Evolutionary conservation across 2,888 invertebrate genomes (phyloP).

Genomic region (Scaptomyza cyrtandrae): DNA sequence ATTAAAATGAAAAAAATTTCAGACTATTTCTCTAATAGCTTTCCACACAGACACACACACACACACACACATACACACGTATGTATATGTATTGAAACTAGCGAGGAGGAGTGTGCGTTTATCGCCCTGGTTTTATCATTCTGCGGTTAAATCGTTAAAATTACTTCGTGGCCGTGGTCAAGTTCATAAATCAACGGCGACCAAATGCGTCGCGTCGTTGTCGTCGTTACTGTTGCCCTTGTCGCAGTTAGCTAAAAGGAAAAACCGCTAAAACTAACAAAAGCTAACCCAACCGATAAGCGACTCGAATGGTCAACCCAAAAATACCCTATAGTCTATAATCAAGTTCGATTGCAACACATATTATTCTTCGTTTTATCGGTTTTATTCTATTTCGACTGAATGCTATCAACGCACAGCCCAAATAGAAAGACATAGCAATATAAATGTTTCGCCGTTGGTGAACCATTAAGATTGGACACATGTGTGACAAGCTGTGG

Average conservation of each 20-base stretch:
- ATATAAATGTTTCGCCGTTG: too few species aligned
- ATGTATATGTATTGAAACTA: not conserved
- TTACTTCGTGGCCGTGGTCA: conserved; percentile 76
- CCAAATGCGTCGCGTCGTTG: conserved; percentile 40
- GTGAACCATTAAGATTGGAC: not conserved
- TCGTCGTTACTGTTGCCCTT: conserved; percentile 16
- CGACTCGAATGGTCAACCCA: not conserved
- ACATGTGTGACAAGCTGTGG: not conserved
- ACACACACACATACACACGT: conserved; percentile 22
- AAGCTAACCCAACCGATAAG: conserved; percentile 35
- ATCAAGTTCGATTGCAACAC: not conserved
- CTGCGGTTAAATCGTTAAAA: conserved; percentile 79
- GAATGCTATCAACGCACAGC: not conserved
- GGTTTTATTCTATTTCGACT: not conserved
- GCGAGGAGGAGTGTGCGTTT: conserved; percentile 46
- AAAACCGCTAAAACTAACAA: conserved; percentile 55
- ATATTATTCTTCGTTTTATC: not conserved
- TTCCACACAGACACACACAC: conserved; percentile 54
- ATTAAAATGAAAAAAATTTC: conserved; percentile 61
- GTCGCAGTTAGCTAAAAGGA: conserved; percentile 65
- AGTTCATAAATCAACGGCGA: conserved; percentile 79
- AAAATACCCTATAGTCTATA: conserved; percentile 33
- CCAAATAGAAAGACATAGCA: too few species aligned
- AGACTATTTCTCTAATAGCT: conserved; percentile 63
- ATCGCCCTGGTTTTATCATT: conserved; percentile 77